A percentile compares a stretch with the other conserved stretches of the same genome.
These are phyloP conservation scores for Mycteria americana DNA, from an alignment of 2,797 vertebrate genomes.

Conservation along the genomic window DNA sequence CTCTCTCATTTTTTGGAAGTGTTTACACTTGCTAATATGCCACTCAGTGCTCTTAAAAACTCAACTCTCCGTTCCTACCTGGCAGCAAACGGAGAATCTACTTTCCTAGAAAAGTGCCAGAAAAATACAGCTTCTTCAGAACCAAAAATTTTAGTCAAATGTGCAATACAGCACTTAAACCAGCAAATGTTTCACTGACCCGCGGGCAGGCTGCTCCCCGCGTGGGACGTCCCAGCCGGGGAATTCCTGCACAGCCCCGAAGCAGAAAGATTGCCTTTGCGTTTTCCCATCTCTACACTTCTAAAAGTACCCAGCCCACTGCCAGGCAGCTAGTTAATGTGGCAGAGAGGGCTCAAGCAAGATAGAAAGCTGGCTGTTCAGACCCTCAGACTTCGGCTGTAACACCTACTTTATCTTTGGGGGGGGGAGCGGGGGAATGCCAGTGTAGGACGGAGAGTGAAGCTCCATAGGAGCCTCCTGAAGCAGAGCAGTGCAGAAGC, in stretches of 20 bases:
- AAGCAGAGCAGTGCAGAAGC: background rate
- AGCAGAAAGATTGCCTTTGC: background rate
- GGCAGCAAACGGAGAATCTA: slow-evolving; percentile 15
- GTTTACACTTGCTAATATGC: slow-evolving; percentile 52
- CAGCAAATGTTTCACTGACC: background rate
- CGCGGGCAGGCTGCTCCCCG: background rate
- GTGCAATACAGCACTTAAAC: background rate
- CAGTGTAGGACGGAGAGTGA: background rate
- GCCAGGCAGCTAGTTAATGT: background rate
- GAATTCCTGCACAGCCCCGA: background rate
- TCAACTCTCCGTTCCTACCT: slow-evolving; percentile 31
- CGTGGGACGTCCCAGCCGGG: rapidly evolving
- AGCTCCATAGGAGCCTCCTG: background rate
- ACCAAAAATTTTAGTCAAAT: background rate
- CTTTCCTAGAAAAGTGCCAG: background rate
- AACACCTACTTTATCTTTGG: background rate
- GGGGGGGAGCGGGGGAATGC: background rate
- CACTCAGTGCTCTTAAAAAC: slow-evolving; percentile 45
- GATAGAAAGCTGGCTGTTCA: background rate
- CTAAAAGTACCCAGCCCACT: background rate
- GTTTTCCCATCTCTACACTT: background rate
- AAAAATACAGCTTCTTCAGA: slow-evolving; percentile 7
- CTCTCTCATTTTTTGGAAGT: slow-evolving; percentile 52
- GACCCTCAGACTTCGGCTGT: background rate
- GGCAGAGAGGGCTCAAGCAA: background rate